Percentiles rank a stretch among this genome's conserved stretches.
Evolutionary conservation across 2,797 vertebrate genomes (phyloP).

Genomic region (Sebastes elongatus): DNA sequence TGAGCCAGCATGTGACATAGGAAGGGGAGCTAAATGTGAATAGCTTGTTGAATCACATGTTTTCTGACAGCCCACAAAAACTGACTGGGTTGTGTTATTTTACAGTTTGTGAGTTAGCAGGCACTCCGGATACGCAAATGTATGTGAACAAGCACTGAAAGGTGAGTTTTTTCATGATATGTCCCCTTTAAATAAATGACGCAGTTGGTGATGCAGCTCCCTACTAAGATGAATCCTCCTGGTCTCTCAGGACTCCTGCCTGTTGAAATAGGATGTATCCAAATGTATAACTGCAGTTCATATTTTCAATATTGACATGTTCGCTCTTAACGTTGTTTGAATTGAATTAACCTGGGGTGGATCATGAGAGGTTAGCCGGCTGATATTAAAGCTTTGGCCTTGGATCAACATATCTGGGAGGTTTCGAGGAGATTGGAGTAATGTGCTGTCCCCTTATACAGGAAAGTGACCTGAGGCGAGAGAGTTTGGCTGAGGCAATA

Average conservation of each 20-base stretch:
- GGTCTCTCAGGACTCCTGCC: constrained; percentile 46
- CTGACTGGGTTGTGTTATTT: background rate
- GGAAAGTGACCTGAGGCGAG: constrained; percentile 64
- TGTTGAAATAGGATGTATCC: constrained; percentile 61
- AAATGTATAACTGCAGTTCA: constrained; percentile 56
- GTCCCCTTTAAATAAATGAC: background rate
- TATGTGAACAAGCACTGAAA: background rate
- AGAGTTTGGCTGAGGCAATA: constrained; percentile 74
- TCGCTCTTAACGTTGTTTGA: constrained; percentile 66
- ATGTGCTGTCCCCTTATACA: constrained; percentile 39
- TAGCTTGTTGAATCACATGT: background rate
- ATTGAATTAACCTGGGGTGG: constrained; percentile 59
- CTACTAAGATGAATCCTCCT: constrained; percentile 23
- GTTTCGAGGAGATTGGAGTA: constrained; percentile 43
- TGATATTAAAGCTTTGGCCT: constrained; percentile 63
- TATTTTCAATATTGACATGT: constrained; percentile 71
- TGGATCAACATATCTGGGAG: constrained; percentile 67
- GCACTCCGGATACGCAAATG: background rate
- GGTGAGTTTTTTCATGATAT: background rate
- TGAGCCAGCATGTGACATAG: background rate
- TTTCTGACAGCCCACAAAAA: background rate
- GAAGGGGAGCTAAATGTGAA: background rate
- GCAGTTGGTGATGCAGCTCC: constrained; percentile 34
- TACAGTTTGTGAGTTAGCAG: background rate
- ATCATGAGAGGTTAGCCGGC: constrained; percentile 34